A percentile compares a stretch with the other conserved stretches of the same genome.
Conservation (phyloP, 2,888 invertebrate genomes). For the Amaurobius ferox region DNA sequence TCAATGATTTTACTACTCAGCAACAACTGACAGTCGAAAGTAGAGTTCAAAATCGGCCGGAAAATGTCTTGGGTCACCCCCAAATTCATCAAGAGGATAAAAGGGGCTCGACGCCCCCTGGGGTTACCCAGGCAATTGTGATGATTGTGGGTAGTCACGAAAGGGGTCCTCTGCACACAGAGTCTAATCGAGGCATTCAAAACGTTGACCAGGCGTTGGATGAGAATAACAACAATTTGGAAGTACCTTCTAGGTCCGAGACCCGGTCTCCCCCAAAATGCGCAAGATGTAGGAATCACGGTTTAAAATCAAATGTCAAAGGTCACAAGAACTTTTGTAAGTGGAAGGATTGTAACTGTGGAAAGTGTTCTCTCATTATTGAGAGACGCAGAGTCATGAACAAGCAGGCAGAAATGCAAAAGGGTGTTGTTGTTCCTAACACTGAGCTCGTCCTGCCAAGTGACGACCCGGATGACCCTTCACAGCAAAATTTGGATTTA, state of each 20-base stretch:
- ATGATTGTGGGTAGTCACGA: too few species aligned
- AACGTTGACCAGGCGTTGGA: neutral
- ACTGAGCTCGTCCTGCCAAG: neutral
- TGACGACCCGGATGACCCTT: neutral
- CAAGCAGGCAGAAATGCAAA: slow-evolving; percentile 51
- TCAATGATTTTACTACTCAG: too few species aligned
- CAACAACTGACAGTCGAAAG: too few species aligned
- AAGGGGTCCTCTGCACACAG: neutral
- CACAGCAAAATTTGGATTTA: too few species aligned
- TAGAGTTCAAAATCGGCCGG: too few species aligned
- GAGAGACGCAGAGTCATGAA: slow-evolving; percentile 68
- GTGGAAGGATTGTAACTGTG: slow-evolving; percentile 37
- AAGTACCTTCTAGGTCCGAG: neutral
- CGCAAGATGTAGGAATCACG: slow-evolving; percentile 86
- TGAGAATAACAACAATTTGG: neutral
- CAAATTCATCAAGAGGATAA: too few species aligned
- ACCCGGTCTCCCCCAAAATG: slow-evolving; percentile 81
- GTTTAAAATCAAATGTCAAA: slow-evolving; percentile 89
- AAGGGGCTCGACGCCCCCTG: too few species aligned
- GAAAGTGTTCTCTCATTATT: slow-evolving; percentile 52
- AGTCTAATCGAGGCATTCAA: neutral
- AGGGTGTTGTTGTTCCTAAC: neutral
- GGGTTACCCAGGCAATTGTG: too few species aligned
- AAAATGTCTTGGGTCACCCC: too few species aligned
- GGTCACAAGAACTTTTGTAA: slow-evolving; percentile 84